Base-by-base conservation (phyloP, 2,113 vertebrate species). In the Rhadina sibilatrix region DNA sequence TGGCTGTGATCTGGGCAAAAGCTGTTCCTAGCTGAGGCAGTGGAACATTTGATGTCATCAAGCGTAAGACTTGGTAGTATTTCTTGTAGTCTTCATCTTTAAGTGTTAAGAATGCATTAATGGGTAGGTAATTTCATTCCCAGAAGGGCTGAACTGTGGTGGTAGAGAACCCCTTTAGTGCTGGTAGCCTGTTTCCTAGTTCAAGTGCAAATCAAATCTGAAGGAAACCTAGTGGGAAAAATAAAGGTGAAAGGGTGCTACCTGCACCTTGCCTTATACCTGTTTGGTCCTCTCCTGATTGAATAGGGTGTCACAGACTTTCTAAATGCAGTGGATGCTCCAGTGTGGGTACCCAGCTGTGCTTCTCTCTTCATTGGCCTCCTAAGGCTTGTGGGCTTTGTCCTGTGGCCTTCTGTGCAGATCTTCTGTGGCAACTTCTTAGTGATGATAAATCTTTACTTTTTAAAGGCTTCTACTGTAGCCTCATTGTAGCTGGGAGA, bases 261-360 rank as follows among this genome's bases (percentile, higher is more conserved):
- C 24, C 22, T 10, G 1, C 25, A 5, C n/a, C 61, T 90, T 54
- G 31, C 25, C 16, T 80, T 46, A 5, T 16, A 40, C 8, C 11
- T 52, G 6, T 78, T 38, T 42, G 46, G 11, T 85, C n/a, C 31
- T 82, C 15, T 65, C 25, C n/a, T 66, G 23, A 59, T 6, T 44
- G 20, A 66, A 30, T 1, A 44, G 28, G 7, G 33, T 54, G 44
- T 33, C 53, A 35, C 1, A 7, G 50, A 37, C 35, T 64, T 87
- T 90, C 50, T 69, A 30, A 64, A 28, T 65, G 42, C 42, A 50
- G 0, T 13, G 28, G 33, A 69, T 61, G 22, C 15, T 74, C 24
- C 17, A 30, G 0, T 15, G 5, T 50, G 54, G 3, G 11, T 72
- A 40, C 6, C 5, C n/a, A 49, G 4, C 1, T 6, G 5, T 72